A percentile compares a stretch with the other conserved stretches of the same genome.
Conservation (phyloP, 2,888 invertebrate genomes). For the Bombylius discolor region DNA sequence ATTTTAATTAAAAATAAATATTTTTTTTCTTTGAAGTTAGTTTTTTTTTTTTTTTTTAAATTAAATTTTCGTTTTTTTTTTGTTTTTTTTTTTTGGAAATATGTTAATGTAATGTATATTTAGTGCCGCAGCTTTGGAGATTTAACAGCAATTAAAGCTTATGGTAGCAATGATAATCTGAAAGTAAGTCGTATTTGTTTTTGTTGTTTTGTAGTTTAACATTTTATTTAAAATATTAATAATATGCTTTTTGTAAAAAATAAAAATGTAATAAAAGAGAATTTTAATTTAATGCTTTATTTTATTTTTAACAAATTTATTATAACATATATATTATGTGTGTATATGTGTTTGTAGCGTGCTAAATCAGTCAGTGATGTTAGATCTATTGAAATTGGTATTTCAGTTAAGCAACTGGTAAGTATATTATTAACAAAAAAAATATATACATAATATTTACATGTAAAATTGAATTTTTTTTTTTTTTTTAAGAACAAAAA, state of each 20-base stretch:
- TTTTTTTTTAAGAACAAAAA: too few relatives aligned
- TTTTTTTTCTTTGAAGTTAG: too few relatives aligned
- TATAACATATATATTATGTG: neutral
- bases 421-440: conserved; percentile 23
- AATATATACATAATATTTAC: neutral
- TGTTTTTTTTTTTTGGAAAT: neutral
- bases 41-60: neutral
- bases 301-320: neutral
- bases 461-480: neutral
- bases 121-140: conserved; percentile 21
- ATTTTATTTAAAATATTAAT: too few relatives aligned
- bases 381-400: conserved; percentile 33
- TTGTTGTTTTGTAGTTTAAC: neutral
- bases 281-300: too few relatives aligned
- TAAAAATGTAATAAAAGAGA: too few relatives aligned
- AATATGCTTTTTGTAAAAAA: too few relatives aligned
- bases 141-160: conserved; percentile 15
- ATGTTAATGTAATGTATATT: neutral
- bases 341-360: conserved; percentile 11
- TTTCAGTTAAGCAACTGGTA: conserved; percentile 50
- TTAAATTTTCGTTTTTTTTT: neutral
- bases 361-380: conserved; percentile 20
- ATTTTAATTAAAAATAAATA: too few relatives aligned
- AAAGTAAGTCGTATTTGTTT: conserved; percentile 13
- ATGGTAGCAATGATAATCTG: conserved; percentile 5